These are phyloP conservation scores for Parasteatoda tepidariorum DNA, from an alignment of 1,140 invertebrate genomes.

Conservation along the genomic window DNA sequence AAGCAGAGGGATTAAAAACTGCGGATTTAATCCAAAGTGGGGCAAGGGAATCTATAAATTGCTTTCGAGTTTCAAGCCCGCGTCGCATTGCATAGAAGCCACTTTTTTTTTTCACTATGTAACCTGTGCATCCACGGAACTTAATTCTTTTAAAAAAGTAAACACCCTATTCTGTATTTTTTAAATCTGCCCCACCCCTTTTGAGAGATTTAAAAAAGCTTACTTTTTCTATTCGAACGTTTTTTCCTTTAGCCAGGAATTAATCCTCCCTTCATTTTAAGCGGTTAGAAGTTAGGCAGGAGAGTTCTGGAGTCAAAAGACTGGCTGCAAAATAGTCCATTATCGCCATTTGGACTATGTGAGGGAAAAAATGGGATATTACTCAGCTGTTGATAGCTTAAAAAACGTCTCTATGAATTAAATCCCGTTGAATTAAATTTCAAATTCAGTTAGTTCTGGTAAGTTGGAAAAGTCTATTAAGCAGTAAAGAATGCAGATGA, in stretches of 20 bases:
- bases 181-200: slow-evolving; percentile 41
- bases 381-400: no score
- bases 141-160: slow-evolving; percentile 30
- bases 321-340: not conserved
- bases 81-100: not conserved
- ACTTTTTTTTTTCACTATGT: not conserved
- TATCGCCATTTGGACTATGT: no score
- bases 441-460: no score
- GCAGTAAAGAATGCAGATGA: no score
- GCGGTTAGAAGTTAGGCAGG: slow-evolving; percentile 2
- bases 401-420: no score
- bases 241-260: not conserved
- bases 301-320: not conserved
- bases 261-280: slow-evolving; percentile 26
- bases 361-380: no score
- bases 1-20: slow-evolving; percentile 26
- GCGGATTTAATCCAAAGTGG: not conserved
- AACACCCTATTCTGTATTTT: slow-evolving; percentile 40
- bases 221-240: not conserved
- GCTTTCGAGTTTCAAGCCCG: not conserved
- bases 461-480: no score
- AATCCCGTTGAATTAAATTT: no score
- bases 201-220: slow-evolving; percentile 33
- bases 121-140: slow-evolving; percentile 9
- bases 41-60: not conserved